phyloP scores from a whole-genome alignment of 1,140 invertebrate species.

The Hycleus cichorii region DNA sequence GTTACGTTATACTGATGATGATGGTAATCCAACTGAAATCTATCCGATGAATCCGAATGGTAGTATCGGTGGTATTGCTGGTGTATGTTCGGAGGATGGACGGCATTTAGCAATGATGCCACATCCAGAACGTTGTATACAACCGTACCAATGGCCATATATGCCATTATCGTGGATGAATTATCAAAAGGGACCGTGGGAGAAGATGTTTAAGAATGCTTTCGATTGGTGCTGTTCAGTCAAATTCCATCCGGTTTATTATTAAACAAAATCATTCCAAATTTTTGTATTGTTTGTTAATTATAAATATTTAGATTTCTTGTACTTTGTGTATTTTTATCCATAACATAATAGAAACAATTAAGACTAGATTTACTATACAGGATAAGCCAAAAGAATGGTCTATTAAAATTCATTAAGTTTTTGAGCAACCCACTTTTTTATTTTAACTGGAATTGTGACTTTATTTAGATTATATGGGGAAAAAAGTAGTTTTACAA shows the following conservation, averaged over 20 bases:
- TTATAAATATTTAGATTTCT: too few relatives aligned
- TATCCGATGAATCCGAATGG: slow-evolving; percentile 96
- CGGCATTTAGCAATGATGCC: slow-evolving; percentile 97
- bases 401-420: too few relatives aligned
- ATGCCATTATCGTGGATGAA: slow-evolving; percentile 48
- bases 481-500: too few relatives aligned
- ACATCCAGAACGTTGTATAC: slow-evolving; percentile 86
- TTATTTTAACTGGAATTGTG: too few relatives aligned
- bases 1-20: slow-evolving; percentile 79
- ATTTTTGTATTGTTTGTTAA: slow-evolving; percentile 6
- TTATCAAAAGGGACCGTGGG: slow-evolving; percentile 73
- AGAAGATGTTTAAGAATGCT: slow-evolving; percentile 86
- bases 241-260: slow-evolving; percentile 24
- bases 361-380: too few relatives aligned
- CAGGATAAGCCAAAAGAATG: too few relatives aligned
- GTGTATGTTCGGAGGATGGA: slow-evolving; percentile 80
- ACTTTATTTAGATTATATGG: too few relatives aligned
- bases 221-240: slow-evolving; percentile 62
- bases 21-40: slow-evolving; percentile 60
- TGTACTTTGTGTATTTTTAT: too few relatives aligned
- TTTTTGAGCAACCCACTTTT: too few relatives aligned
- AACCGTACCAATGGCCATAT: slow-evolving; percentile 82
- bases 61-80: slow-evolving; percentile 75
- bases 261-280: slow-evolving; percentile 6
- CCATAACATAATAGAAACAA: too few relatives aligned